Conservation (phyloP, 2,113 vertebrate genomes). For the Callaeas wilsoni region DNA sequence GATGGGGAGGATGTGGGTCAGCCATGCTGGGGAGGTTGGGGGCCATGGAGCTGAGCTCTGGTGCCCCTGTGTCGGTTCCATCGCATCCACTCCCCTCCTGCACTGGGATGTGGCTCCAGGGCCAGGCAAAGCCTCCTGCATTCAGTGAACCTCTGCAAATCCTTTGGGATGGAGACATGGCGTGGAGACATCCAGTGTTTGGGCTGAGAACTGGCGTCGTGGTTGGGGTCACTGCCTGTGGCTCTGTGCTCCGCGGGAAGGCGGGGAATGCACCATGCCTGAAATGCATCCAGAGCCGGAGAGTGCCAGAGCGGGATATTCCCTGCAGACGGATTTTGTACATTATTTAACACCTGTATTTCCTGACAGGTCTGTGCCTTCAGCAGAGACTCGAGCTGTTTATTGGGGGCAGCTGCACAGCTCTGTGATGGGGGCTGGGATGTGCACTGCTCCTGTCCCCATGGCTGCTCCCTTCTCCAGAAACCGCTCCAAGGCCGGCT, state of each 20-base stretch:
- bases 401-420: neutral
- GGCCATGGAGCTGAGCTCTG: fast-evolving
- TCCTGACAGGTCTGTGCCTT: neutral
- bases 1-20: neutral
- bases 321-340: neutral
- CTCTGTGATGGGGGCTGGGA: neutral
- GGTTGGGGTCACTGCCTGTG: fast-evolving
- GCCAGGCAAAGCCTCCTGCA: fast-evolving
- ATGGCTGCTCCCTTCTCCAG: neutral
- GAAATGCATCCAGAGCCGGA: fast-evolving
- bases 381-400: neutral
- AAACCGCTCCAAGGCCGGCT: fast-evolving
- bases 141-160: fast-evolving
- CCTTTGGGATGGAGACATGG: neutral
- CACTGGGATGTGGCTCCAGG: fast-evolving
- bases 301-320: fast-evolving
- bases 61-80: fast-evolving
- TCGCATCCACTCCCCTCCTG: fast-evolving
- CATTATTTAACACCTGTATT: neutral
- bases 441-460: neutral
- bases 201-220: fast-evolving
- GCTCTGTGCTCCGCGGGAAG: neutral
- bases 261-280: neutral
- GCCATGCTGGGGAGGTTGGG: neutral
- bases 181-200: fast-evolving